Conservation (phyloP, 2,113 vertebrate genomes). For the Pygoscelis adeliae region DNA sequence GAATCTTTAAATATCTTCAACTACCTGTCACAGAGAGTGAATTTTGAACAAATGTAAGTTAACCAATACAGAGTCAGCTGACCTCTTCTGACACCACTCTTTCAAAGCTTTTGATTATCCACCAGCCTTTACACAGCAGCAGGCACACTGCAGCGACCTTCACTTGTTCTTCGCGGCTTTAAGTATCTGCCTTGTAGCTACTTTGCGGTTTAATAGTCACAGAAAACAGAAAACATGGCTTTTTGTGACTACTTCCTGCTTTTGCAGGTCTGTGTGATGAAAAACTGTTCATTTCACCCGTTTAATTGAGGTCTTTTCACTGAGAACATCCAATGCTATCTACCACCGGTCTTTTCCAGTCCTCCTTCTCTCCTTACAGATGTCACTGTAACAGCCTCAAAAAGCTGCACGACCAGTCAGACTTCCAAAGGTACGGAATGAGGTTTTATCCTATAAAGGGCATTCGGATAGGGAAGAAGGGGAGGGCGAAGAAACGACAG, state of each 20-base stretch:
- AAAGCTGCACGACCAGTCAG: rapidly evolving
- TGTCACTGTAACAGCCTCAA: neutral
- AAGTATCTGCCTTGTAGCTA: neutral
- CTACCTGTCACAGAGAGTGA: neutral
- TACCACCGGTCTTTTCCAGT: too few relatives aligned
- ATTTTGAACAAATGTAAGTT: neutral
- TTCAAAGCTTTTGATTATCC: neutral
- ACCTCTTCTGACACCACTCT: neutral
- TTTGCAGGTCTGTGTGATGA: neutral
- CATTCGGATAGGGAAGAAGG: neutral
- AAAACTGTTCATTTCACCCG: neutral
- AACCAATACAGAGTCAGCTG: neutral
- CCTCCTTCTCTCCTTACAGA: too few relatives aligned
- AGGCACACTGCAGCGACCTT: neutral
- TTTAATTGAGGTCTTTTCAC: neutral
- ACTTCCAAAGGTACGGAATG: neutral
- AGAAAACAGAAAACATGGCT: neutral
- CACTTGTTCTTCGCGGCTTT: neutral
- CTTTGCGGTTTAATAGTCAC: neutral
- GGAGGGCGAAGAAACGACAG: neutral
- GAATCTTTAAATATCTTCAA: neutral
- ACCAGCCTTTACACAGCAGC: neutral
- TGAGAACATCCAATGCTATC: neutral
- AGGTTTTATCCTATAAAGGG: neutral
- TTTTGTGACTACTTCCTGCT: neutral